Conservation (phyloP, 2,797 vertebrate genomes). For the Macropus fuliginosus region DNA sequence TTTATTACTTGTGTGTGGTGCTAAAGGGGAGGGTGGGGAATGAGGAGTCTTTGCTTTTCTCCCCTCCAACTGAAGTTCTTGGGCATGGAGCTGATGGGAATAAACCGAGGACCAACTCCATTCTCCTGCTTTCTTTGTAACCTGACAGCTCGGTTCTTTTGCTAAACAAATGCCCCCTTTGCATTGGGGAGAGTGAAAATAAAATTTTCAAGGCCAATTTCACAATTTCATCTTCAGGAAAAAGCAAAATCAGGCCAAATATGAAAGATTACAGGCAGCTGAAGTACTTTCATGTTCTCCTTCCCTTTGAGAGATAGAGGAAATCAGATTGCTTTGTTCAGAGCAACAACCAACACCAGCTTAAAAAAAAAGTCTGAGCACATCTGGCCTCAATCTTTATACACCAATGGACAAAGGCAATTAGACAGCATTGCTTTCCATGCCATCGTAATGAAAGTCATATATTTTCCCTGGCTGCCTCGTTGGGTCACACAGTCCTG, state of each 20-base stretch:
- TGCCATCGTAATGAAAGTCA: conserved; percentile 71
- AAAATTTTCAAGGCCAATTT: conserved; percentile 63
- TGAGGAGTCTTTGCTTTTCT: fast-evolving
- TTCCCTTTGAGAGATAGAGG: background rate
- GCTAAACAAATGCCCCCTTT: conserved; percentile 19
- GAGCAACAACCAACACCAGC: conserved; percentile 22
- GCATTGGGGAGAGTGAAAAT: conserved; percentile 38
- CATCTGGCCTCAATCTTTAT: conserved; percentile 74
- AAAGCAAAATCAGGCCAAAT: conserved; percentile 63
- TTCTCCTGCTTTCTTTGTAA: background rate
- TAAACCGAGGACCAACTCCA: fast-evolving
- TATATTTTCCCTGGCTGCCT: conserved; percentile 67
- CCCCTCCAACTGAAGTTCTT: background rate
- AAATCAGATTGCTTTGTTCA: conserved; percentile 56
- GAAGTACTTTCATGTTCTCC: conserved; percentile 56
- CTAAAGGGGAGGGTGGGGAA: background rate
- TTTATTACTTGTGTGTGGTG: background rate
- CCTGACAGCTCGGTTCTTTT: background rate
- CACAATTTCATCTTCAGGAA: conserved; percentile 61
- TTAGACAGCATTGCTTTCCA: conserved; percentile 65
- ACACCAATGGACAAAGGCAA: conserved; percentile 73
- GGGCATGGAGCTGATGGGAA: background rate
- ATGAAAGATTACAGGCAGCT: conserved; percentile 66
- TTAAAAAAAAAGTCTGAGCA: conserved; percentile 17
- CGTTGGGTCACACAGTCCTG: conserved; percentile 48